Evolutionary conservation across 1,140 invertebrate genomes (phyloP), one percentile per base, ranked within the genome.

Genomic region (Planococcus citri): DNA sequence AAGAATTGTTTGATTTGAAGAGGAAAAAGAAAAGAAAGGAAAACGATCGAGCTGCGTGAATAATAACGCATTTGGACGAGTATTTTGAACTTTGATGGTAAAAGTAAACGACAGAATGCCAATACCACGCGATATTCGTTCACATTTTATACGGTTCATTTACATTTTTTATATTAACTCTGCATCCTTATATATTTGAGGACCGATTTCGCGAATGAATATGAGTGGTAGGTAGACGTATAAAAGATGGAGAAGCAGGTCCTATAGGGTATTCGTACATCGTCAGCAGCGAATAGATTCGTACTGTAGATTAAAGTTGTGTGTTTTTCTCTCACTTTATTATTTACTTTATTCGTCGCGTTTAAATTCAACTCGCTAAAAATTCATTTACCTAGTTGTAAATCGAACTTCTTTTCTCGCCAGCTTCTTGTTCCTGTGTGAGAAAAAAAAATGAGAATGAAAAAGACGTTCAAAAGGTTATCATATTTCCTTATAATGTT

Each of bases 361-460:
- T 3, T 51, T 20, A 17, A 51, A 51, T 51, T n/a, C 6, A 51
- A 51, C 41, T 51, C 17, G 41, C 6, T 17, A 51, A 51, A 51
- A 51, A 51, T 51, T 51, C 41, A 51, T 51, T 51, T 51, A 51
- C 41, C 6, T n/a, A n/a, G n/a, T n/a, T 51, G 41, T 51, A 51
- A 51, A 51, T 51, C 41, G 41, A 51, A 51, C 41, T 20, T 51
- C 17, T 51, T 51, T 51, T 20, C 41, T 4, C 41, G 41, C 3
- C 17, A 37, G 6, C 6, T 37, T 8, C 33, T 8, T 8, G 6
- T 6, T 6, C 6, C 6, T 8, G 14, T 8, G 33, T 8, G 33
- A 37, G 33, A 37, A 37, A 8, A 37, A 51, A 51, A 51, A 51
- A 51, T 51, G 41, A 51, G 17, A 51, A 51, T 20, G 41, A 51